Evolutionary conservation across 2,113 vertebrate genomes (phyloP).

Genomic region (Lampris incognitus): DNA sequence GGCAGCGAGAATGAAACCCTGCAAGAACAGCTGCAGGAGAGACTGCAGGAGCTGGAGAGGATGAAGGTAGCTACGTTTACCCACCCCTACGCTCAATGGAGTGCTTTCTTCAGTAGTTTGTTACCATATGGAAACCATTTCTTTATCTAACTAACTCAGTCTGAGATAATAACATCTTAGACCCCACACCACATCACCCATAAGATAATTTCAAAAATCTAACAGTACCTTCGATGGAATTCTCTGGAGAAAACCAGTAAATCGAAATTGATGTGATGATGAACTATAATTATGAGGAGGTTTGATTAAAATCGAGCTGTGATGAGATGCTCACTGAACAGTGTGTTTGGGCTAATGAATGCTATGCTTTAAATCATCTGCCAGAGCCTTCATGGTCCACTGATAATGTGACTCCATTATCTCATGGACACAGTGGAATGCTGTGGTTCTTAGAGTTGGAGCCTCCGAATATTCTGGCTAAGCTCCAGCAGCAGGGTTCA

Average conservation of each 20-base stretch:
- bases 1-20: slow-evolving; percentile 92
- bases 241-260: not conserved
- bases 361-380: slow-evolving; percentile 37
- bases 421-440: slow-evolving; percentile 47
- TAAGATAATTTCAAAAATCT: not conserved
- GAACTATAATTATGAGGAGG: slow-evolving; percentile 29
- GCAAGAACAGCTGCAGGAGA: slow-evolving; percentile 93
- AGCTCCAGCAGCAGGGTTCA: slow-evolving; percentile 42
- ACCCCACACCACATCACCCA: not conserved
- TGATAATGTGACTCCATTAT: slow-evolving; percentile 66
- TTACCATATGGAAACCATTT: not conserved
- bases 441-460: slow-evolving; percentile 46
- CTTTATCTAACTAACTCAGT: not conserved
- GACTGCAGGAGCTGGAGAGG: slow-evolving; percentile 95
- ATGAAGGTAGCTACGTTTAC: slow-evolving; percentile 86
- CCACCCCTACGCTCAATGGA: not conserved
- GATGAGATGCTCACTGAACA: slow-evolving; percentile 5
- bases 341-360: slow-evolving; percentile 46
- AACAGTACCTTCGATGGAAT: not conserved
- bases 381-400: slow-evolving; percentile 38
- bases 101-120: not conserved
- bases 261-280: slow-evolving; percentile 25
- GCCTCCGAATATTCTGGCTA: slow-evolving; percentile 45
- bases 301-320: slow-evolving; percentile 38
- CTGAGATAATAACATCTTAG: not conserved